A percentile compares a stretch with the other conserved stretches of the same genome.
Conservation (phyloP, 1,140 invertebrate genomes). For the Psilanteris sp. region DNA sequence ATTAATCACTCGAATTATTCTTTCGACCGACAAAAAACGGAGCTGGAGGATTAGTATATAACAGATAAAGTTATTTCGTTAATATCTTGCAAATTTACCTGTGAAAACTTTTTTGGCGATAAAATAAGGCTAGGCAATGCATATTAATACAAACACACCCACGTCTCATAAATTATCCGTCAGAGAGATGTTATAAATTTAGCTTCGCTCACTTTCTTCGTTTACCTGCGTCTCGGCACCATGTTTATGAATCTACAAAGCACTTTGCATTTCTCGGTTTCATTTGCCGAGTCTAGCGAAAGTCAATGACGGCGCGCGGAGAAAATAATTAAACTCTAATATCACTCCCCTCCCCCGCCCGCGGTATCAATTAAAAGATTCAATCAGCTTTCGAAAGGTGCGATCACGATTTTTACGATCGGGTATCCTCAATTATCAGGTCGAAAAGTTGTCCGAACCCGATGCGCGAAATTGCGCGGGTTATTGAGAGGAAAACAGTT, state of each 20-base stretch:
- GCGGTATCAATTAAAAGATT: constrained; percentile 17
- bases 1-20: too few relatives aligned
- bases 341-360: neutral
- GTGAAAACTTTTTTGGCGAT: constrained; percentile 14
- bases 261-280: constrained; percentile 57
- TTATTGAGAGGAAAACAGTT: too few relatives aligned
- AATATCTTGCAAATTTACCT: constrained; percentile 24
- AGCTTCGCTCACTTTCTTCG: constrained; percentile 59
- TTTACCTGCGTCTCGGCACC: constrained; percentile 46
- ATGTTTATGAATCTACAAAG: constrained; percentile 57
- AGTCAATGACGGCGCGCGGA: constrained; percentile 30
- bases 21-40: too few relatives aligned
- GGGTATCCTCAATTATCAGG: too few relatives aligned
- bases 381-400: too few relatives aligned
- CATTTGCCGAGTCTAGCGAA: constrained; percentile 45
- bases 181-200: constrained; percentile 60
- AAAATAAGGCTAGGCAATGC: constrained; percentile 14
- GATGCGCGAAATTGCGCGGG: too few relatives aligned
- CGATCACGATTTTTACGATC: too few relatives aligned
- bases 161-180: constrained; percentile 42
- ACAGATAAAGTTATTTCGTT: too few relatives aligned
- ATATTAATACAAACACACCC: constrained; percentile 54
- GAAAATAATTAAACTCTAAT: constrained; percentile 37
- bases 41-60: too few relatives aligned
- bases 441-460: too few relatives aligned